Evolutionary conservation across 2,888 invertebrate genomes (phyloP), one percentile per base, ranked within the genome.

Genomic region (Coenonympha arcania): DNA sequence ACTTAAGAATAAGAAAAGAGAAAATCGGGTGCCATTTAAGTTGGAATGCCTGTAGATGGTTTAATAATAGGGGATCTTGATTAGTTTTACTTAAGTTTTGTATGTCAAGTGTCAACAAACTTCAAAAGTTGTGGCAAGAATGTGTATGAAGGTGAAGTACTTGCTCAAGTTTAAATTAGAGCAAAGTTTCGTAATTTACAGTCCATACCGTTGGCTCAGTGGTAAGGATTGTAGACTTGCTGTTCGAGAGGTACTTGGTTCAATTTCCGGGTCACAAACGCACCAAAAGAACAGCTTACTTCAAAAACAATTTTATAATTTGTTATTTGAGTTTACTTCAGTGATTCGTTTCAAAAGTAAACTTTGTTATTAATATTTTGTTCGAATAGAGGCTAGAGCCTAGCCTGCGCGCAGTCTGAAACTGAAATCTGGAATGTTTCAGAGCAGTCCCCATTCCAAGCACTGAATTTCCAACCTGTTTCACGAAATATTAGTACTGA

Each of bases 21-120:
- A 6, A 26, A 26, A 26, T 34, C 3, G 8, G 24, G 9, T 1
- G 9, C 6, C 5, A 28, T 11, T 3, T 9, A 36, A 20, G 20
- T 20, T 13, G 37, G 37, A 0, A 9, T 22, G 8, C 24, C 3
- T 39, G 22, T 9, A 39, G 37, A 9, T 8, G 37, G 37, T 15
- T 22, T 39, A 39, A 22, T 15, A 39, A 22, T 15, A 39, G 1
- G 22, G 33, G 22, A 41, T 44, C 43, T 52, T 49, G 48, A 49
- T 52, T 52, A 49, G 40, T 52, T 52, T 40, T 30, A 45, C 33
- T 37, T 31, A 52, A 52, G 44, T 42, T 52, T 31, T 26, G 18
- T 22, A 43, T 39, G 37, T 39, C 22, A 37, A 39, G 37, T 22
- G 37, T 20, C 37, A 39, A 24, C 22, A 39, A 39, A 39, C 13